Conservation (phyloP, 64 coral and sea anemone species). For the Dendronephthya gigantea region DNA sequence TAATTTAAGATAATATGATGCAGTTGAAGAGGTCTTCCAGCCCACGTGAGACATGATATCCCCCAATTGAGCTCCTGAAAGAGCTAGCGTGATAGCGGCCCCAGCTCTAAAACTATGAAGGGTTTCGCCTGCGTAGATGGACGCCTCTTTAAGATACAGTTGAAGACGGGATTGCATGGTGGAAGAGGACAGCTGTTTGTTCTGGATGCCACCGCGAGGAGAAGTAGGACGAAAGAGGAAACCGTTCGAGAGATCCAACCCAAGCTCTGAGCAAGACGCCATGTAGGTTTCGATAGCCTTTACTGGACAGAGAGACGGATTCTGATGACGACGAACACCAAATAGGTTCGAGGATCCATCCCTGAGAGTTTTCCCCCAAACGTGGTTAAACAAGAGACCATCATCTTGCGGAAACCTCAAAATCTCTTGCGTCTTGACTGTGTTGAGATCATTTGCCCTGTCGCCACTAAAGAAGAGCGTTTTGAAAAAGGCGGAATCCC, state of each 20-base stretch:
- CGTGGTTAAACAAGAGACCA: slow-evolving; percentile 28
- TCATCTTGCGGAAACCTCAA: slow-evolving; percentile 7
- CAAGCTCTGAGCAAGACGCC: neutral
- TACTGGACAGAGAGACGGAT: slow-evolving; percentile 17
- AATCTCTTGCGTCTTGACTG: neutral
- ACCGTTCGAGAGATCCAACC: neutral
- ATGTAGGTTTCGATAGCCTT: neutral
- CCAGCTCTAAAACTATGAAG: no score
- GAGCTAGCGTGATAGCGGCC: neutral
- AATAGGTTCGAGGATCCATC: slow-evolving; percentile 36
- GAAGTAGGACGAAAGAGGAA: neutral
- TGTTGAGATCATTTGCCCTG: neutral
- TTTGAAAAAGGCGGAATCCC: slow-evolving; percentile 32
- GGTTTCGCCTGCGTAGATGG: neutral
- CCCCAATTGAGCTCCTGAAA: neutral
- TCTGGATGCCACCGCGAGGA: no score
- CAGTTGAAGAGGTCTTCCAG: neutral
- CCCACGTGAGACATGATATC: neutral
- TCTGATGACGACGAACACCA: slow-evolving; percentile 20
- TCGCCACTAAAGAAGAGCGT: slow-evolving; percentile 14
- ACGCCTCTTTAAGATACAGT: neutral
- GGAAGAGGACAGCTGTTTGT: no score
- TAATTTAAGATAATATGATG: neutral
- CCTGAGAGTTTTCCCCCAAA: slow-evolving; percentile 21
- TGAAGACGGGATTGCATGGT: no score